Percentiles rank a stretch among this genome's conserved stretches.
Conservation (phyloP, 64 coral and sea anemone genomes). For the Porites australiensis region DNA sequence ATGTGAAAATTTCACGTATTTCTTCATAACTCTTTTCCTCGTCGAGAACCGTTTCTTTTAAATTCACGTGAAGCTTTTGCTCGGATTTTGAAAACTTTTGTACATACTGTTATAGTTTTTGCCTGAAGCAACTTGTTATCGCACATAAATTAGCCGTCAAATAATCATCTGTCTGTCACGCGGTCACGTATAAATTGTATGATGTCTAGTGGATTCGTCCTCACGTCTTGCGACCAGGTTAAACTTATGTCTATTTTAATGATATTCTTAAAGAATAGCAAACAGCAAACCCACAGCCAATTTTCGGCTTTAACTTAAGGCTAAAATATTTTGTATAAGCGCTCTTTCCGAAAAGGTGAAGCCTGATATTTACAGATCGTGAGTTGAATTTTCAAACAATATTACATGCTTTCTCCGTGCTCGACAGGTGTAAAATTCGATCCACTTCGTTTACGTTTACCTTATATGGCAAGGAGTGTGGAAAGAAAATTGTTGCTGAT, state of each 20-base stretch:
- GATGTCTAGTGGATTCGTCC: neutral
- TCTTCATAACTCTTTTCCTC: neutral
- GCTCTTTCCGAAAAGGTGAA: neutral
- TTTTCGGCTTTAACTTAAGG: no score
- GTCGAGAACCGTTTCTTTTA: neutral
- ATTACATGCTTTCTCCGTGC: neutral
- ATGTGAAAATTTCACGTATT: neutral
- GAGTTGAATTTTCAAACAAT: slow-evolving; percentile 15
- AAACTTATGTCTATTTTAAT: no score
- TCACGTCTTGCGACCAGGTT: neutral
- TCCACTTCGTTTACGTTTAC: neutral
- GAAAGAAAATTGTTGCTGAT: no score
- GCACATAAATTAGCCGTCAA: neutral
- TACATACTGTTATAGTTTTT: neutral
- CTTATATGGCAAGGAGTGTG: slow-evolving; percentile 12
- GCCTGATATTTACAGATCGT: neutral
- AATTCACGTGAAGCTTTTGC: neutral
- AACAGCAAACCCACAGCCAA: no score
- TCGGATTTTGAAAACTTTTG: neutral
- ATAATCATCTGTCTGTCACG: slow-evolving; percentile 6
- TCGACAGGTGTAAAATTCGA: slow-evolving; percentile 4
- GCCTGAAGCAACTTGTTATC: neutral
- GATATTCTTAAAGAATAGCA: no score
- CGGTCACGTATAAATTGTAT: slow-evolving; percentile 16
- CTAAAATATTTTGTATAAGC: no score